A percentile compares a stretch with the other conserved stretches of the same genome.
Evolutionary conservation across 1,140 invertebrate genomes (phyloP).

Genomic region (Papilio dardanus): DNA sequence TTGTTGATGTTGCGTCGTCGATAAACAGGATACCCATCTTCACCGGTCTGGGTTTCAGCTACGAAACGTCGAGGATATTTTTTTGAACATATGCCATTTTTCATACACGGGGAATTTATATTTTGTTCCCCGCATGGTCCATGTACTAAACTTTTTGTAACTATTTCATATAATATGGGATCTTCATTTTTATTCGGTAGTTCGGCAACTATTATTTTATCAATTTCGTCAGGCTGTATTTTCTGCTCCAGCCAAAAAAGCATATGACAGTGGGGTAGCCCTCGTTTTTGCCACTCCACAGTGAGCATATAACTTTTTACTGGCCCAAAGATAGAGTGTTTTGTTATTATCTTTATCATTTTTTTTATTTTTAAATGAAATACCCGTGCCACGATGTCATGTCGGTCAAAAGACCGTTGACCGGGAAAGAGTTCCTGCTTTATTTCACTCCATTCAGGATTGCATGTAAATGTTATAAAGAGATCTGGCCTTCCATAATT

Average conservation of each 20-base stretch:
- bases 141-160: constrained; percentile 77
- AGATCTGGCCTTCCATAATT: constrained; percentile 63
- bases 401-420: constrained; percentile 32
- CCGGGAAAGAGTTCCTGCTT: constrained; percentile 37
- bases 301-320: neutral
- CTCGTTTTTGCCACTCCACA: constrained; percentile 27
- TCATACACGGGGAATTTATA: constrained; percentile 51
- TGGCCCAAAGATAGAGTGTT: neutral
- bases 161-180: constrained; percentile 57
- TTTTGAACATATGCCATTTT: constrained; percentile 54
- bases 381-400: constrained; percentile 26
- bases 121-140: constrained; percentile 54
- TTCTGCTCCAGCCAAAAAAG: constrained; percentile 24
- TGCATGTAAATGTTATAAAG: constrained; percentile 49
- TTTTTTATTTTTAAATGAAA: neutral
- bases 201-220: neutral
- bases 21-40: constrained; percentile 54
- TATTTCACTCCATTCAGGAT: constrained; percentile 47
- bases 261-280: constrained; percentile 20
- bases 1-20: constrained; percentile 49
- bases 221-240: neutral
- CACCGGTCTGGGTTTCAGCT: constrained; percentile 42
- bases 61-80: constrained; percentile 45
- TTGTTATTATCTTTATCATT: too few relatives aligned
- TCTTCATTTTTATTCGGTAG: constrained; percentile 62